phyloP scores from a whole-genome alignment of 2,797 vertebrate genomes.

The Catharus ustulatus region DNA sequence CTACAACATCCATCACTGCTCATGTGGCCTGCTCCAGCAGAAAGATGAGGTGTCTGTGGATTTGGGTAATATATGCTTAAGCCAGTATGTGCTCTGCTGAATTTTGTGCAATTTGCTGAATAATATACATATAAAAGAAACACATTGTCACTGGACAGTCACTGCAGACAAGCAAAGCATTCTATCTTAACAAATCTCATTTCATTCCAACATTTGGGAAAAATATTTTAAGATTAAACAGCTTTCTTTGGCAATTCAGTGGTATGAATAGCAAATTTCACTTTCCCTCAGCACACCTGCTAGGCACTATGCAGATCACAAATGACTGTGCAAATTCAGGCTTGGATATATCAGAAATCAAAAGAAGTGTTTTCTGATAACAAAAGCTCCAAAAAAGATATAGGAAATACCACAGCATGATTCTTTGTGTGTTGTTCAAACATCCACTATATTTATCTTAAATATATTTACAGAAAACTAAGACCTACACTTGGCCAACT shows the following conservation, averaged over 20 bases:
- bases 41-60: neutral
- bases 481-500: neutral
- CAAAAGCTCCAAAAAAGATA: neutral
- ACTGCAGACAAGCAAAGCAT: neutral
- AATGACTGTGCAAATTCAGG: neutral
- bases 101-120: neutral
- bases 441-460: neutral
- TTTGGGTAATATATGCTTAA: neutral
- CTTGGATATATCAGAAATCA: neutral
- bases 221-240: neutral
- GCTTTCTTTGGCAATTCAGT: neutral
- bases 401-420: rapidly evolving
- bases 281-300: neutral
- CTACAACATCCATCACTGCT: neutral
- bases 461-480: neutral
- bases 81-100: neutral
- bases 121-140: neutral
- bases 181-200: neutral
- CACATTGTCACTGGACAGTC: neutral
- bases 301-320: neutral
- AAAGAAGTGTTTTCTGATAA: neutral
- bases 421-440: neutral
- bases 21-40: neutral
- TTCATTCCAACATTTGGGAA: neutral
- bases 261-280: neutral